A percentile compares a stretch with the other conserved stretches of the same genome.
phyloP scores from a whole-genome alignment of 2,113 vertebrate genomes.

The Telmatochromis sp. region DNA sequence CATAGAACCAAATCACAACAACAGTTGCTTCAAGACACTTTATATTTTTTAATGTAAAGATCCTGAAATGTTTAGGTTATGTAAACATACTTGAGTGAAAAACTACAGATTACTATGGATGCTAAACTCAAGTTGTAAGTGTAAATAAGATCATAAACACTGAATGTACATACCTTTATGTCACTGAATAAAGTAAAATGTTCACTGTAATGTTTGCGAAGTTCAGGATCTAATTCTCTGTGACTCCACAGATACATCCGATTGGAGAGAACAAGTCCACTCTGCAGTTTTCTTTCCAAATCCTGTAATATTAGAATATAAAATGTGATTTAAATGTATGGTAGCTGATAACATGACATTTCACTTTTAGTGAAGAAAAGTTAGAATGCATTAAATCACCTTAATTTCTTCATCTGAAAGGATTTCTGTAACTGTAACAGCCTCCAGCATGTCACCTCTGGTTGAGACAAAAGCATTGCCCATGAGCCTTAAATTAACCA shows the following conservation, averaged over 20 bases:
- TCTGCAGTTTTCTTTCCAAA: background rate
- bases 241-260: background rate
- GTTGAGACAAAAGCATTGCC: background rate
- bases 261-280: background rate
- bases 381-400: background rate
- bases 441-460: background rate
- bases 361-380: background rate
- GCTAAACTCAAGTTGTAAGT: background rate
- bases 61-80: rapidly evolving
- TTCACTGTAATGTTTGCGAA: background rate
- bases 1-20: rapidly evolving
- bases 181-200: background rate
- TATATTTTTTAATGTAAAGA: rapidly evolving
- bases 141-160: background rate
- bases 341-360: background rate
- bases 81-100: background rate
- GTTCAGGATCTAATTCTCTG: background rate
- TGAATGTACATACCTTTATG: background rate
- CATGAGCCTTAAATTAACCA: background rate
- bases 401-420: background rate
- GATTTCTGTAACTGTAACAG: background rate
- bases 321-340: background rate
- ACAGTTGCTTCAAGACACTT: background rate
- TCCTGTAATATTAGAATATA: background rate
- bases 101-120: background rate